Conservation (phyloP, 2,797 vertebrate species). For the Gymnothorax reevesii region DNA sequence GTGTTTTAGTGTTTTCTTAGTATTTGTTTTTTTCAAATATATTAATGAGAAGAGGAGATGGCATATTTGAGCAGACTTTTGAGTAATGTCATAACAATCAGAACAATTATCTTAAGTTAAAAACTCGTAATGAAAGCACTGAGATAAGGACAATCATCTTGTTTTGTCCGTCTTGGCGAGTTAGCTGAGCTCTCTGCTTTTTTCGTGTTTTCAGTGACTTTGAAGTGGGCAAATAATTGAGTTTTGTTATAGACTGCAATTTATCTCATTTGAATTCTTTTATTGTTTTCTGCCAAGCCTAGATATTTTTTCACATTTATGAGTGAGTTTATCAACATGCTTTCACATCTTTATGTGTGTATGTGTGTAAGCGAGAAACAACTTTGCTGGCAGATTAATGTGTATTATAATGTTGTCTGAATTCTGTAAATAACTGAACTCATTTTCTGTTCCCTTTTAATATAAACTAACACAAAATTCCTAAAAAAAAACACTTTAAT, state of each 20-base stretch:
- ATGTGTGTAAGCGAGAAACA: constrained; percentile 7
- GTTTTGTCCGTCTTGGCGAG: constrained; percentile 20
- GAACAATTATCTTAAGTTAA: constrained; percentile 12
- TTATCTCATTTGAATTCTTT: constrained; percentile 22
- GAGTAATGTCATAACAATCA: constrained; percentile 15
- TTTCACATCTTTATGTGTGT: constrained; percentile 5
- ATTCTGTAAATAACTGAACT: constrained; percentile 33
- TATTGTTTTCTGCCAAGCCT: constrained; percentile 19
- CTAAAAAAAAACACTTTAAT: constrained; percentile 23
- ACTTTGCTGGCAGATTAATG: not conserved
- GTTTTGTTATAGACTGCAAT: constrained; percentile 28
- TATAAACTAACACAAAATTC: constrained; percentile 27
- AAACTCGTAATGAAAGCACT: constrained; percentile 6
- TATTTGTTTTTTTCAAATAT: constrained; percentile 24
- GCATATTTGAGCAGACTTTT: constrained; percentile 23
- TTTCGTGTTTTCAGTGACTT: constrained; percentile 24
- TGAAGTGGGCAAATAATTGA: not conserved
- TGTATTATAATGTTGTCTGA: constrained; percentile 31
- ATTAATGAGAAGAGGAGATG: constrained; percentile 19
- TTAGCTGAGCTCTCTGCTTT: not conserved
- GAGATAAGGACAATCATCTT: constrained; percentile 17
- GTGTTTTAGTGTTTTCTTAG: constrained; percentile 31
- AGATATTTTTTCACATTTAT: constrained; percentile 2
- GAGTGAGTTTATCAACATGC: not conserved
- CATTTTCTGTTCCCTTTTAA: constrained; percentile 33